Evolutionary conservation across 2,888 invertebrate species (phyloP).

Genomic region (Gonocerus acuteangulatus): DNA sequence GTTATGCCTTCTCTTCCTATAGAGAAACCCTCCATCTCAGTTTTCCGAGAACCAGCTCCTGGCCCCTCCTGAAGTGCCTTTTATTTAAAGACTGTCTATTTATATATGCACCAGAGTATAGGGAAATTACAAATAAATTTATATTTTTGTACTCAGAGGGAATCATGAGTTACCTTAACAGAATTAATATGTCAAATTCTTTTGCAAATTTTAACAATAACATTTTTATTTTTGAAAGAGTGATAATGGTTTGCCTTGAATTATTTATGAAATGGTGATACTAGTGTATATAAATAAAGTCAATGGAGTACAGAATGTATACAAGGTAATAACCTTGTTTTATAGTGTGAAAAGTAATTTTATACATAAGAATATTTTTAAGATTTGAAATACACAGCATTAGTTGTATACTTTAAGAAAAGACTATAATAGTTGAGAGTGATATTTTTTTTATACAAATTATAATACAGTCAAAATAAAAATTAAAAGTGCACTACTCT

Average conservation of each 20-base stretch:
- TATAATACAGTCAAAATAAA: neutral
- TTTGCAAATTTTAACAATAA: neutral
- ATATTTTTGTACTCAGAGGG: slow-evolving; percentile 21
- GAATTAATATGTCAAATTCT: neutral
- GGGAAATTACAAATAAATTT: neutral
- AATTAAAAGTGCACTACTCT: neutral
- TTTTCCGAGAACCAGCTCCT: slow-evolving; percentile 37
- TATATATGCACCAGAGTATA: neutral
- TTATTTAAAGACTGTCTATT: slow-evolving; percentile 1
- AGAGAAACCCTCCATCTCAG: slow-evolving; percentile 39
- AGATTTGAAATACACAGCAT: too few relatives aligned
- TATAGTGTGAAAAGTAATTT: too few relatives aligned
- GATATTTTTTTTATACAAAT: slow-evolving; percentile 1
- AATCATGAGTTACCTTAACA: slow-evolving; percentile 14
- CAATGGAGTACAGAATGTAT: too few relatives aligned
- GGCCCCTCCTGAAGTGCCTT: slow-evolving; percentile 24
- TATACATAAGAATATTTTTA: too few relatives aligned
- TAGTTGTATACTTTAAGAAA: neutral
- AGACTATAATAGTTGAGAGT: neutral
- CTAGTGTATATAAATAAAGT: neutral
- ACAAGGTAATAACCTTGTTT: too few relatives aligned
- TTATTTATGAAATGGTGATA: neutral
- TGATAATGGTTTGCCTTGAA: slow-evolving; percentile 23
- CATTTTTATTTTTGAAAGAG: neutral
- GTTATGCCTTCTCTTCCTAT: slow-evolving; percentile 34